Evolutionary conservation across 1,140 invertebrate species (phyloP), one percentile per base, ranked within the genome.

Genomic region (Danaus melanippus): DNA sequence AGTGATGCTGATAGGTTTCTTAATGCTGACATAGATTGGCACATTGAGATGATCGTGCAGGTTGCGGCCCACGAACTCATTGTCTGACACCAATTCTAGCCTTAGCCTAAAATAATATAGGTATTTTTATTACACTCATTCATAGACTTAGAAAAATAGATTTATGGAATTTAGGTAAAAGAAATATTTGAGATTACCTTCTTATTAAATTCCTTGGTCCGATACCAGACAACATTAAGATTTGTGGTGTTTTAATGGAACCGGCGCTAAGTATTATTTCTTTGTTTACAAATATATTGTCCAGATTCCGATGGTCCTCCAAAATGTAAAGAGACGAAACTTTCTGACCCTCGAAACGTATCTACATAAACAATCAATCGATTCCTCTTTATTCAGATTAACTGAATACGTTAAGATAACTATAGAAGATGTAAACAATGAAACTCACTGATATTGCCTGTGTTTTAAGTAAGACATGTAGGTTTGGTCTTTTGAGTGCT

Each of bases 191-290:
- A 10, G 15, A 53, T 53, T 84, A 76, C 67, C 80, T 85, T 11
- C 86, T 58, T 10, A 93, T 69, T 39, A 88, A 64, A 11, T 80
- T 60, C 2, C 52, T 69, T 9, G 91, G 88, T 1, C 92, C 92
- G 45, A 93, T 89, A 2, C 92, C 92, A 1, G 92, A 93, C n/a
- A 92, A 72, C 74, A 94, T 88, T 7, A 96, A 82, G 10, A 96
- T 76, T 48, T 93, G 92, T 11, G 93, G 93, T 1, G 91, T 90
- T 69, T 93, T 91, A 17, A 93, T 87, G 1, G 92, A 86, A 5
- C 93, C 93, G 0, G 92, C 90, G 41, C 89, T 89, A n/a, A 95
- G 60, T 11, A 95, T 90, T 9, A 95, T 88, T 71, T 94, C 93
- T 41, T 87, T 89, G n/a, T 86, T 87, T 0, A 90, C 90, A 44